These are phyloP conservation scores for Pica pica DNA, from an alignment of 2,113 vertebrate genomes.

Conservation along the genomic window DNA sequence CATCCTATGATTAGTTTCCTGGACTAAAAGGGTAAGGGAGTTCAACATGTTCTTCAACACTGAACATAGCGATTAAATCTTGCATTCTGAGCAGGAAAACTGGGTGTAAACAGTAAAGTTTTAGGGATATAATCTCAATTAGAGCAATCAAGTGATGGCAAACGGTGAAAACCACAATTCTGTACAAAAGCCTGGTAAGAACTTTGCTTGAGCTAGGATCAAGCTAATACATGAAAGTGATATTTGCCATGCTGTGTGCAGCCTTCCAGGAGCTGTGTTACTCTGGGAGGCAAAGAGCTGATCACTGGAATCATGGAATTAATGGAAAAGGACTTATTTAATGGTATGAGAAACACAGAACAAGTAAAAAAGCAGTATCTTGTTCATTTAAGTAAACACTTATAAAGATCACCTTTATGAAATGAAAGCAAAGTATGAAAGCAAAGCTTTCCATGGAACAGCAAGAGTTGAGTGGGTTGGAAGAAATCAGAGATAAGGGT, in stretches of 20 bases:
- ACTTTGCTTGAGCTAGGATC: neutral
- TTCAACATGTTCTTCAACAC: neutral
- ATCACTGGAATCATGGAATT: neutral
- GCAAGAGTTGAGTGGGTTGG: neutral
- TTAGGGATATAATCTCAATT: neutral
- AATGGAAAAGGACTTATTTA: neutral
- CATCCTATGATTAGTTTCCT: neutral
- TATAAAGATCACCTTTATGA: neutral
- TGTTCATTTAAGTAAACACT: neutral
- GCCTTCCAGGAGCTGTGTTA: neutral
- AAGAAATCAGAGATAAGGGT: neutral
- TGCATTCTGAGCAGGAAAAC: neutral
- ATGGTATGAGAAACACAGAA: neutral
- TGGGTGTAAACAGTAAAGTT: neutral
- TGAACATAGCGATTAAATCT: neutral
- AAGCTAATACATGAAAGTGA: neutral
- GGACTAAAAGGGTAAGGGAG: neutral
- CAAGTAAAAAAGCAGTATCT: neutral
- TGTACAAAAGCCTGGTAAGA: neutral
- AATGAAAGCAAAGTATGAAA: neutral
- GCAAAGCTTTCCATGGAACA: neutral
- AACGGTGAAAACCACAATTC: neutral
- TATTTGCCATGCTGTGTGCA: neutral
- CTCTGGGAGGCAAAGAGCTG: neutral
- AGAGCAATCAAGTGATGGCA: neutral